Base-by-base conservation (phyloP, 2,888 invertebrate genomes). In the Philereme vetulata region DNA sequence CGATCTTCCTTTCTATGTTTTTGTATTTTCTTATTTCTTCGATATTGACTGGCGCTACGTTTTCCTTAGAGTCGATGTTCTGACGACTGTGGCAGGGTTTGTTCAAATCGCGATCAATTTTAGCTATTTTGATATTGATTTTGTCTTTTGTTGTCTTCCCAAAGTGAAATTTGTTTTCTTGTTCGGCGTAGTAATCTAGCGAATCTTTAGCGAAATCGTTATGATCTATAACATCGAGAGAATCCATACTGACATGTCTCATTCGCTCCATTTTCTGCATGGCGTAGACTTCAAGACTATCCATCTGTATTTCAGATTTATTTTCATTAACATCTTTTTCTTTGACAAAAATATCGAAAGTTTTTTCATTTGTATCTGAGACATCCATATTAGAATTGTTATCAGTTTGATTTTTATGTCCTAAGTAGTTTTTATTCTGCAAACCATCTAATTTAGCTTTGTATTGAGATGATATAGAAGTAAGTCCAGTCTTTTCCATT, bases 1-100 rank as follows among this genome's bases (percentile, higher is more conserved):
- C 94, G 9, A 95, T 93, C 78, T 95, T 95, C 57, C 94, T 90
- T 79, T 95, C 95, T 34, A 96, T 95, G 64, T 94, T 93, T 74
- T 93, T 93, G 64, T 93, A 93, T 72, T 94, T 93, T 69, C 93
- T 93, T 5, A 94, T 93, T 71, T 94, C 94, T 49, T 94, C 93
- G n/a, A 74, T 82, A 52, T 83, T 74, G 2, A 66, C 57, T 8
- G 88, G 88, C 0, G 86, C 84, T 67, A 90, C 85, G 49, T 90
- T 91, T 72, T 91, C 90, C 78, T 90, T 90, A 0, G 82, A 67
- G 3, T 85, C 81, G n/a, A 64, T 72, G 44, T 58, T 58, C 4
- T 82, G 77, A 11, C 79, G 72, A 60, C 85, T 88, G 46, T 86
- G 80, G 51, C 76, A 75, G 1, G 88, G 81, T 10, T 66, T 61